Evolutionary conservation across 2,113 vertebrate genomes (phyloP), one percentile per base, ranked within the genome.

Genomic region (Bombycilla garrulus): DNA sequence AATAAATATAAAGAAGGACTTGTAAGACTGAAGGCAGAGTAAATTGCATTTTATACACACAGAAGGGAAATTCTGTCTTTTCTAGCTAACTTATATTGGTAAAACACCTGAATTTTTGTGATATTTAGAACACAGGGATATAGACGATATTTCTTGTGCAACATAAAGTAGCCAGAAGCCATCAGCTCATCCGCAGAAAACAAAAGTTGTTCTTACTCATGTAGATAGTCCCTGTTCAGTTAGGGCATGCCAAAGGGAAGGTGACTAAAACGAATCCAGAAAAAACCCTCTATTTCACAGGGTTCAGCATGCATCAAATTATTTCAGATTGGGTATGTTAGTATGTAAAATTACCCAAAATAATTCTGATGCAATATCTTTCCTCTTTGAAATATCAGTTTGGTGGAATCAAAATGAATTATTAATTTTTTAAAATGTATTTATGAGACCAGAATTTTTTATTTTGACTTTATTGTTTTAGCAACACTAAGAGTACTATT

Each of bases 401-500:
- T 73, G 1, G 6, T 60, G 7, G 11, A 77, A 72, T 69, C 19
- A 73, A 86, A 64, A 33, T 19, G 14, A 2, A 13, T 40, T 1
- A 24, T 24, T n/a, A 31, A 0, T 1, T 47, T 42, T 45, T 21
- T 4, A 3, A 16, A 66, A 40, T 25, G 2, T 22, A 11, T 62
- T 36, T 77, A 57, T 51, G 7, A n/a, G 6, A 58, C 3, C 6
- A 73, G 5, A 65, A 2, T 57, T 79, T 77, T 78, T 56, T 2
- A 51, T 78, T 81, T 78, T 70, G 1, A 21, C 3, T 64, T 72
- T 45, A 64, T 28, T 51, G 10, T 28, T 29, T 77, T 65, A 65
- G 7, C 24, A 70, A 28, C 8, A 40, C 3, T 35, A 58, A n/a
- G 0, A 1, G 1, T 31, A 47, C 6, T 51, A 16, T 20, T 47